Conservation (phyloP, 2,113 vertebrate genomes). For the Tichodroma muraria region DNA sequence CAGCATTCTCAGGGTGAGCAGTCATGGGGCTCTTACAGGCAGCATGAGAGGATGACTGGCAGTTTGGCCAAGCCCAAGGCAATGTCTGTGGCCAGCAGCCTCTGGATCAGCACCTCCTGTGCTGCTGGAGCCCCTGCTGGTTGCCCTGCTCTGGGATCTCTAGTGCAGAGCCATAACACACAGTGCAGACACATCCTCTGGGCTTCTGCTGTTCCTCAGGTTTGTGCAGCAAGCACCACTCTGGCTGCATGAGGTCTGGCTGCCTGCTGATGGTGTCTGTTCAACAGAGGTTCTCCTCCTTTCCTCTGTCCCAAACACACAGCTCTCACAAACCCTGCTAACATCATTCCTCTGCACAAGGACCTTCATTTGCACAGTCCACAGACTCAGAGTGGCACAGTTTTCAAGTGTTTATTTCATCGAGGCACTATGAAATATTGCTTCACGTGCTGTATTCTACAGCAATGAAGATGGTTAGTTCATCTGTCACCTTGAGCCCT, state of each 20-base stretch:
- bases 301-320: background rate
- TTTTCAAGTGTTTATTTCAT: background rate
- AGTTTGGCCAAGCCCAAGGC: background rate
- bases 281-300: background rate
- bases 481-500: background rate
- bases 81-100: background rate
- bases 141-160: background rate
- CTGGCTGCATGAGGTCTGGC: too few species aligned
- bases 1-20: fast-evolving
- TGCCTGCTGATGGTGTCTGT: background rate
- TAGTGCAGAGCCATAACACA: background rate
- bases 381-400: background rate
- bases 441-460: background rate
- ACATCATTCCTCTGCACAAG: background rate
- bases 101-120: background rate
- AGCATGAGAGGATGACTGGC: fast-evolving
- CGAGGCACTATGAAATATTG: too few species aligned
- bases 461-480: background rate
- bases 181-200: background rate
- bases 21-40: background rate
- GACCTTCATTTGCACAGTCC: background rate
- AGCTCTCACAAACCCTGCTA: background rate
- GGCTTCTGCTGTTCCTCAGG: background rate
- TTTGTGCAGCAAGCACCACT: background rate
- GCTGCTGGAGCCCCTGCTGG: background rate